A percentile compares a stretch with the other conserved stretches of the same genome.
Evolutionary conservation across 2,113 vertebrate species (phyloP).

Genomic region (Onychostruthus taczanowskii): DNA sequence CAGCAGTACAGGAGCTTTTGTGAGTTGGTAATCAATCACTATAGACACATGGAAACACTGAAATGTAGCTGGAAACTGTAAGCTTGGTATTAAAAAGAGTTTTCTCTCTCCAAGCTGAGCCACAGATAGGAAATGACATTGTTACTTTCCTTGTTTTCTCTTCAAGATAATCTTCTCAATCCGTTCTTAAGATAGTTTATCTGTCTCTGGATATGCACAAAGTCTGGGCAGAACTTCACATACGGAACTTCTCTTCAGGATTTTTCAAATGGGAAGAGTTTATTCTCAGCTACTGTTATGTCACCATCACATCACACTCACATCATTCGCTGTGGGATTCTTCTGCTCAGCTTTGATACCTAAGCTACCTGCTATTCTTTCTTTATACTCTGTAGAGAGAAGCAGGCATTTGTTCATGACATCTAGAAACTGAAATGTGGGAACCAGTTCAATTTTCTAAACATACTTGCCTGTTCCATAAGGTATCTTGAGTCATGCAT

Average conservation of each 20-base stretch:
- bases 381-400: background rate
- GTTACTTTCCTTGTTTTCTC: background rate
- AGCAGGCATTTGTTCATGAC: background rate
- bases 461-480: background rate
- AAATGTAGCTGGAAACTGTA: background rate
- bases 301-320: background rate
- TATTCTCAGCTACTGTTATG: background rate
- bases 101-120: background rate
- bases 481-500: background rate
- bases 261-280: background rate
- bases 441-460: background rate
- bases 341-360: background rate
- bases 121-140: background rate
- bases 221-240: background rate
- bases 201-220: background rate
- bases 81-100: background rate
- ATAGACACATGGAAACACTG: background rate
- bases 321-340: background rate
- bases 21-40: background rate
- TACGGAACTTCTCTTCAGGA: background rate
- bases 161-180: background rate
- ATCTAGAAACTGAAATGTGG: background rate
- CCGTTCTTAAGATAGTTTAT: background rate
- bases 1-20: background rate
- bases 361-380: background rate